Evolutionary conservation across 2,113 vertebrate species (phyloP).

Genomic region (Ammodramus savannarum): DNA sequence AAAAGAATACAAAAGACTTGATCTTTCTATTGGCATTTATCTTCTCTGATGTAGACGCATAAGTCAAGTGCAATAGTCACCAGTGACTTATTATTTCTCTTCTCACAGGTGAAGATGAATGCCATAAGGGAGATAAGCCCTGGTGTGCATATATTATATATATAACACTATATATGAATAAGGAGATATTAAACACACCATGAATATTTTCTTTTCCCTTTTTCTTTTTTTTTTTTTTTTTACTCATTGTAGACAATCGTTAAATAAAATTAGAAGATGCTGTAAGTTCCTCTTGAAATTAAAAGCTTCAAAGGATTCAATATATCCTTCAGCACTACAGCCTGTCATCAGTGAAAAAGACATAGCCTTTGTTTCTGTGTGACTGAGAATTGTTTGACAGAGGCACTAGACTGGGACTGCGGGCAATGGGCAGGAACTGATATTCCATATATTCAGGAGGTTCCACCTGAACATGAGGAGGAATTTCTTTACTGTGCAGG

Average conservation of each 20-base stretch:
- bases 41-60: conserved; percentile 60
- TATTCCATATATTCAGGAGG: background rate
- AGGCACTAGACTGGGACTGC: background rate
- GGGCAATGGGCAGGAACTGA: background rate
- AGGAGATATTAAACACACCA: conserved; percentile 9
- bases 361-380: background rate
- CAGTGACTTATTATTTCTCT: conserved; percentile 58
- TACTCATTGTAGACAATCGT: background rate
- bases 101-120: conserved; percentile 57
- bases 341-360: background rate
- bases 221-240: background rate
- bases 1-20: conserved; percentile 52
- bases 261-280: conserved; percentile 20
- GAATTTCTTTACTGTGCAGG: background rate
- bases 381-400: background rate
- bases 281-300: background rate
- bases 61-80: conserved; percentile 56
- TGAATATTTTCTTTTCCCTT: background rate
- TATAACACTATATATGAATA: background rate
- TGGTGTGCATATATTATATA: conserved; percentile 6
- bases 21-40: conserved; percentile 65
- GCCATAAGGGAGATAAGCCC: conserved; percentile 48
- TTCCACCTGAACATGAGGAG: background rate
- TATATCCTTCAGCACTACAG: background rate
- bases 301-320: background rate